phyloP scores from a whole-genome alignment of 2,888 invertebrate species.

The Marasmarcha lunaedactyla region DNA sequence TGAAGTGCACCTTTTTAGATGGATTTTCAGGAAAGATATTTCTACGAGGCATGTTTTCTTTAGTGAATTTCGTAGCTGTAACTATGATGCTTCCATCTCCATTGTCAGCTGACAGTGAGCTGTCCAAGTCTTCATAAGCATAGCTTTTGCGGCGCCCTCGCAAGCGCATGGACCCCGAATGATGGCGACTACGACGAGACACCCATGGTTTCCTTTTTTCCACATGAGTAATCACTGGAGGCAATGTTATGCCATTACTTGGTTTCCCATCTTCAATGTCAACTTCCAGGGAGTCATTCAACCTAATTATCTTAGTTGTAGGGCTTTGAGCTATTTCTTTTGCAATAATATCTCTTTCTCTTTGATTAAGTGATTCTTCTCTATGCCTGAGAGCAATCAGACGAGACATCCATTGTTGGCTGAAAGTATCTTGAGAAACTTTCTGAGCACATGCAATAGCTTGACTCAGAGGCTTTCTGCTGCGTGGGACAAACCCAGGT shows the following conservation, averaged over 20 bases:
- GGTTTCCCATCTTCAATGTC: conserved; percentile 18
- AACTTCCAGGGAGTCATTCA: conserved; percentile 21
- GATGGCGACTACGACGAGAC: conserved; percentile 35
- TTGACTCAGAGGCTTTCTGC: conserved; percentile 38
- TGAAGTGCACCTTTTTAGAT: conserved; percentile 58
- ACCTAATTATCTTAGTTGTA: conserved; percentile 30
- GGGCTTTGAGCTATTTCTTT: conserved; percentile 58
- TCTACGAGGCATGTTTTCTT: conserved; percentile 53
- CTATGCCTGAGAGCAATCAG: conserved; percentile 59
- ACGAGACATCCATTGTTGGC: conserved; percentile 70
- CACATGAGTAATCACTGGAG: conserved; percentile 27
- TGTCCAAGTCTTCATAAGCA: conserved; percentile 68
- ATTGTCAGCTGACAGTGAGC: conserved; percentile 69
- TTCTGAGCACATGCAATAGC: conserved; percentile 46
- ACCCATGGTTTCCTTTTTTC: conserved; percentile 22
- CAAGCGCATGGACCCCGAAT: conserved; percentile 30
- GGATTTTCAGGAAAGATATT: conserved; percentile 48
- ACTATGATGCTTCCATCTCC: conserved; percentile 65
- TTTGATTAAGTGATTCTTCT: conserved; percentile 60
- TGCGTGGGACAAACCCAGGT: conserved; percentile 57
- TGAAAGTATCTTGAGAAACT: conserved; percentile 66
- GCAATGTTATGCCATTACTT: conserved; percentile 54
- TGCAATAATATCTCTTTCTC: conserved; percentile 54
- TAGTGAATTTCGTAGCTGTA: conserved; percentile 63
- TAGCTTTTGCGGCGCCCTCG: conserved; percentile 39